These are phyloP conservation scores for Spicauda simplicius DNA, from an alignment of 2,888 invertebrate genomes.

Conservation along the genomic window DNA sequence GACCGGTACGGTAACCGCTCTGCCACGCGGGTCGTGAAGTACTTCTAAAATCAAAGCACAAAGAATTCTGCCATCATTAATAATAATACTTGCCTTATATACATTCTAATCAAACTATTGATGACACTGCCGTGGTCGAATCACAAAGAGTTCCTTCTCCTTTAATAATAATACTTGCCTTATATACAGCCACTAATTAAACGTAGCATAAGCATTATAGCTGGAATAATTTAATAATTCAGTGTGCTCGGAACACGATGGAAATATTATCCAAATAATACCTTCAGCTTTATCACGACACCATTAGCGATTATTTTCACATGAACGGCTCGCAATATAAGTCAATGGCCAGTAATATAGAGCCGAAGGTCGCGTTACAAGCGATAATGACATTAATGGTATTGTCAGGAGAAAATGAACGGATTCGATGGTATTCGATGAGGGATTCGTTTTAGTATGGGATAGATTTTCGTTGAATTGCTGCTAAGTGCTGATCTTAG, in stretches of 20 bases:
- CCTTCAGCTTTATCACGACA: constrained; percentile 47
- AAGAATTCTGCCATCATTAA: too few relatives aligned
- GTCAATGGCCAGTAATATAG: constrained; percentile 2
- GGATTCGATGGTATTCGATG: constrained; percentile 12
- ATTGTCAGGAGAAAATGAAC: constrained; percentile 18
- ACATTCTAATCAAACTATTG: too few relatives aligned
- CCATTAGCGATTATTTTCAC: constrained; percentile 54
- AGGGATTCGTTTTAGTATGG: neutral
- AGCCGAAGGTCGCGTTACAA: constrained; percentile 25
- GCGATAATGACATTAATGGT: constrained; percentile 29
- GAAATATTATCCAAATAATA: constrained; percentile 50
- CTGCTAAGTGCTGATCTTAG: too few relatives aligned
- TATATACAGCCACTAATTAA: constrained; percentile 40
- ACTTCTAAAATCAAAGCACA: too few relatives aligned
- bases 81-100: too few relatives aligned
- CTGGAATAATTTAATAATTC: constrained; percentile 72
- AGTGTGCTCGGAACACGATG: constrained; percentile 46
- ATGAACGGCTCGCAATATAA: constrained; percentile 40
- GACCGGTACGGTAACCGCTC: too few relatives aligned
- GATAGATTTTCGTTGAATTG: neutral
- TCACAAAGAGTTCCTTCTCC: too few relatives aligned
- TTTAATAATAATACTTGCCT: too few relatives aligned
- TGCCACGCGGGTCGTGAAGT: too few relatives aligned
- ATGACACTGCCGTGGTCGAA: too few relatives aligned
- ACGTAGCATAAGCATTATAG: constrained; percentile 56